Conservation (phyloP, 2,113 vertebrate genomes). For the Stegostoma tigrinum region DNA sequence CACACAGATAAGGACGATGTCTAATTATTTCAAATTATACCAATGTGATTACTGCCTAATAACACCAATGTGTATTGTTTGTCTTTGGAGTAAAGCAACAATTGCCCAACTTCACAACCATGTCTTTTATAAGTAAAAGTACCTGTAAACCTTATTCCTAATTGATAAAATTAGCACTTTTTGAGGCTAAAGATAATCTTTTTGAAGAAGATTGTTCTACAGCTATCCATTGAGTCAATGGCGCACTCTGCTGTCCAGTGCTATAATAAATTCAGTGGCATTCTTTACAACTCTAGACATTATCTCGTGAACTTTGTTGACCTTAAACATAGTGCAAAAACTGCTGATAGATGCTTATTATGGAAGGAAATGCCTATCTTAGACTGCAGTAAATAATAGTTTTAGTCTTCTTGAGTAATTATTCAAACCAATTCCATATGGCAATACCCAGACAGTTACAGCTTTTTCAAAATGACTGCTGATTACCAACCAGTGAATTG, state of each 20-base stretch:
- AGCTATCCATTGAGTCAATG: neutral
- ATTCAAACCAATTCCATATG: constrained; percentile 36
- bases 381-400: constrained; percentile 27
- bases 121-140: neutral
- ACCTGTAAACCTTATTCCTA: neutral
- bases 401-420: constrained; percentile 34
- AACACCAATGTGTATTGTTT: neutral
- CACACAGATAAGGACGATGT: neutral
- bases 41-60: neutral
- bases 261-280: neutral
- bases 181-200: neutral
- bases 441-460: constrained; percentile 18
- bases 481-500: constrained; percentile 31
- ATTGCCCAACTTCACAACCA: neutral
- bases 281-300: neutral
- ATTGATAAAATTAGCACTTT: neutral
- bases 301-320: constrained; percentile 22
- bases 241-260: constrained; percentile 29
- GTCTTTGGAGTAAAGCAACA: neutral
- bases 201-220: neutral
- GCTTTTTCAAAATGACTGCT: constrained; percentile 29
- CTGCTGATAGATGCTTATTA: constrained; percentile 7
- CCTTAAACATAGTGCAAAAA: constrained; percentile 15
- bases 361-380: constrained; percentile 20
- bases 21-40: neutral